A percentile compares a stretch with the other conserved stretches of the same genome.
Conservation (phyloP, 2,797 vertebrate genomes). For the Scyliorhinus canicula region DNA sequence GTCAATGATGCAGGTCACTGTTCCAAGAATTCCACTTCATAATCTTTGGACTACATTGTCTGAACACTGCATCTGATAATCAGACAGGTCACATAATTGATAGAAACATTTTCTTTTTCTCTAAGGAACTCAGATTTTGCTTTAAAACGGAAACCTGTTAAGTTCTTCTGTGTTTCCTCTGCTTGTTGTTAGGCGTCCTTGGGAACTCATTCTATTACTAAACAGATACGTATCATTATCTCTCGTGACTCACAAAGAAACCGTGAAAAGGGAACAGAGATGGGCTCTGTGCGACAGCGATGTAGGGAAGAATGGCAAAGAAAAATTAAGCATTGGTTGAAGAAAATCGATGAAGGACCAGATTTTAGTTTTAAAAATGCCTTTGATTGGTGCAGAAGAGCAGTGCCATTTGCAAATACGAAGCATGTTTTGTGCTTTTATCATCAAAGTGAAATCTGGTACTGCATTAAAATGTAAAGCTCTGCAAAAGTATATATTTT, state of each 20-base stretch:
- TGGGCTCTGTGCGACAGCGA: conserved; percentile 2
- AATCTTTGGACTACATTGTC: background rate
- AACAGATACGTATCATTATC: background rate
- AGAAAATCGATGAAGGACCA: background rate
- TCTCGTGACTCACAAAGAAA: conserved; percentile 25
- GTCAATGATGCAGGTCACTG: background rate
- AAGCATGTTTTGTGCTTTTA: background rate
- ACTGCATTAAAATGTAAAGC: background rate
- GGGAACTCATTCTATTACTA: background rate
- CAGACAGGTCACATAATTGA: background rate
- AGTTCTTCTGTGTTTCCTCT: background rate
- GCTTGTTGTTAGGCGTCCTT: background rate
- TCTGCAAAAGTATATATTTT: background rate
- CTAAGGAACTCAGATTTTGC: background rate
- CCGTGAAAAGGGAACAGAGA: conserved; percentile 29
- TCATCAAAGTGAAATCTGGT: background rate
- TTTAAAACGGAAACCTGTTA: background rate
- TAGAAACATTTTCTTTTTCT: background rate
- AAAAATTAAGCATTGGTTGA: background rate
- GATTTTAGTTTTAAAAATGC: background rate
- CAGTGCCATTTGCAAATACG: background rate
- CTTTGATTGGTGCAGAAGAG: background rate
- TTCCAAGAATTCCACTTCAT: background rate
- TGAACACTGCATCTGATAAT: background rate
- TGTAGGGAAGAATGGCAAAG: background rate